phyloP scores from a whole-genome alignment of 2,113 vertebrate genomes.

The Columbina picui region DNA sequence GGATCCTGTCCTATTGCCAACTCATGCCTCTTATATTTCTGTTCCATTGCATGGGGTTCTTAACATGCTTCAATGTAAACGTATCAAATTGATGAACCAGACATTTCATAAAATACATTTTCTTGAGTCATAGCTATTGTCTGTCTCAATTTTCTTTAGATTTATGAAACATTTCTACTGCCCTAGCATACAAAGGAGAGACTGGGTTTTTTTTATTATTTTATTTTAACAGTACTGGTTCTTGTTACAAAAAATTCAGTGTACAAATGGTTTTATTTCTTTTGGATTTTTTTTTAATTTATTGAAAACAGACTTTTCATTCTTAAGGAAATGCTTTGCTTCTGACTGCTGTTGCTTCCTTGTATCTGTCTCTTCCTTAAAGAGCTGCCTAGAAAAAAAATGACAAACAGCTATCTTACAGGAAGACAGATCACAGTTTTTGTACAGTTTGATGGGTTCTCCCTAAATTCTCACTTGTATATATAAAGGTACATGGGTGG shows the following conservation, averaged over 20 bases:
- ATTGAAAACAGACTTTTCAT: background rate
- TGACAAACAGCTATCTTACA: background rate
- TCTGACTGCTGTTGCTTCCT: background rate
- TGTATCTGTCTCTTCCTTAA: background rate
- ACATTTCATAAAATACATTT: background rate
- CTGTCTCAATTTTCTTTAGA: background rate
- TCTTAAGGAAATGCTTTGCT: background rate
- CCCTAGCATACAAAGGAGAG: background rate
- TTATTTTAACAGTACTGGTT: background rate
- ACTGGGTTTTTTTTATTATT: background rate
- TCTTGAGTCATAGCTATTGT: background rate
- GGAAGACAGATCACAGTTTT: background rate
- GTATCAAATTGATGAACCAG: background rate
- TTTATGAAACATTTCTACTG: background rate
- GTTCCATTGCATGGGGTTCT: background rate
- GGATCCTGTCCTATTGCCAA: constrained; percentile 4
- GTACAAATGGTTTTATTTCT: background rate
- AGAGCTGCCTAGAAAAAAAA: background rate
- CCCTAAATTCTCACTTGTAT: background rate
- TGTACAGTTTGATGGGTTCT: background rate
- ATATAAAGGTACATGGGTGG: background rate
- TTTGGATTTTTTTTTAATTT: background rate
- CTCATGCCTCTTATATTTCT: constrained; percentile 1
- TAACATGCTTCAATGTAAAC: background rate
- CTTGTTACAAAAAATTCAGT: background rate